Percentiles rank a stretch among this genome's conserved stretches.
phyloP scores from a whole-genome alignment of 2,888 invertebrate species.

The Pachycephus smyrnensis region DNA sequence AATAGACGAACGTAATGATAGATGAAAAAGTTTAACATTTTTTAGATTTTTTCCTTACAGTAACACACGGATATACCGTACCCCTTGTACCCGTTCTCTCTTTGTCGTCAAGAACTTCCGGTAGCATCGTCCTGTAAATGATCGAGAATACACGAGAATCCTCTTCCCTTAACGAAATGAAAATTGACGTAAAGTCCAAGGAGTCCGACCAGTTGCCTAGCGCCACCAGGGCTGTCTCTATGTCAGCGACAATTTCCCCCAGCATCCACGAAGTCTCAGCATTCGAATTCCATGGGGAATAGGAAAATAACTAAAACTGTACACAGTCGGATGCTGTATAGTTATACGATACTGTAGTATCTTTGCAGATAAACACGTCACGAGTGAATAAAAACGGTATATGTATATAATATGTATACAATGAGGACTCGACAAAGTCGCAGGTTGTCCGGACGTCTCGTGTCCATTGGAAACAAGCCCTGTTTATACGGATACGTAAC shows the following conservation, averaged over 20 bases:
- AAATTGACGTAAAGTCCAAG: constrained; percentile 37
- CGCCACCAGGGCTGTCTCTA: background rate
- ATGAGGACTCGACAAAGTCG: background rate
- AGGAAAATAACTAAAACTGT: background rate
- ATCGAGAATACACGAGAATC: background rate
- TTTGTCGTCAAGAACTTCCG: background rate
- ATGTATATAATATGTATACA: background rate
- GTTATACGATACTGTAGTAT: background rate
- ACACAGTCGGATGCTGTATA: background rate
- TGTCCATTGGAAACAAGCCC: too few relatives aligned
- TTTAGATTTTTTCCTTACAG: background rate
- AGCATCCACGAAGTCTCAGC: background rate
- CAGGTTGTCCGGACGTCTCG: background rate
- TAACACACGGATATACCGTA: background rate
- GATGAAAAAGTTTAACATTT: background rate
- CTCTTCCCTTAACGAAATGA: constrained; percentile 30
- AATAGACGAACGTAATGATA: background rate
- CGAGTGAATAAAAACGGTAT: too few relatives aligned
- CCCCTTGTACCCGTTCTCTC: background rate
- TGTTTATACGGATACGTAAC: background rate
- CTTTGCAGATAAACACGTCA: background rate
- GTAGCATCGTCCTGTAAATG: background rate
- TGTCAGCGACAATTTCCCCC: background rate
- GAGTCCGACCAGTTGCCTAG: background rate
- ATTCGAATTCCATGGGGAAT: background rate